Evolutionary conservation across 2,888 invertebrate genomes (phyloP), one percentile per base, ranked within the genome.

Genomic region (Leptothorax acervorum): DNA sequence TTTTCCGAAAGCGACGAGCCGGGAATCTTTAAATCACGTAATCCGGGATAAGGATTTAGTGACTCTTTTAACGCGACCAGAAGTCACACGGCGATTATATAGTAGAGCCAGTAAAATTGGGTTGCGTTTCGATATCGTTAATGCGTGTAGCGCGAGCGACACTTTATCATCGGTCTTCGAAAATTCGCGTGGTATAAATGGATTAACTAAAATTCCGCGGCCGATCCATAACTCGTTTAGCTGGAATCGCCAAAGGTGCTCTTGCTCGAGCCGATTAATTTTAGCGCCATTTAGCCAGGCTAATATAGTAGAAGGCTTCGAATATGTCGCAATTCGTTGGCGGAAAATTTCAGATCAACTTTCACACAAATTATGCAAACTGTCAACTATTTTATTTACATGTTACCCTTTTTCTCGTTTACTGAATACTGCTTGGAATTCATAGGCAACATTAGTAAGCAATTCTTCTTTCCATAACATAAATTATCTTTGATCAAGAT

Each of bases 321-420:
- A 0, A n/a, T 23, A 55, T n/a, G 23, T 68, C 18, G 55, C 45
- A 60, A 79, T 79, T 71, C 4, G 45, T 35, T 45, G 45, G 31
- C 28, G 73, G 45, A 48, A 79, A 79, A 71, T 73, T 57, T 60
- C 39, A 48, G 23, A 45, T 81, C 79, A 71, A 73, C 79, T 81
- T 81, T 39, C 60, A 73, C 60, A 45, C 45, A 73, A 81, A 81
- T 81, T 60, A 73, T 5, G 23, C 57, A 68, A 71, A 55, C n/a
- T 53, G 39, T 68, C 9, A 8, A 53, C 53, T 66, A 35, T 57
- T 55, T 45, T 57, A 78, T 68, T 68, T n/a, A 66, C 42, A 15
- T 12, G n/a, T 28, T 76, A 28, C 35, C 23, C 31, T 28, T 42
- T 73, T 28, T 51, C 8, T 23, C 9, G 57, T 23, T 45, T 5